phyloP scores from a whole-genome alignment of 1,140 invertebrate species.

The Microplitis demolitor region DNA sequence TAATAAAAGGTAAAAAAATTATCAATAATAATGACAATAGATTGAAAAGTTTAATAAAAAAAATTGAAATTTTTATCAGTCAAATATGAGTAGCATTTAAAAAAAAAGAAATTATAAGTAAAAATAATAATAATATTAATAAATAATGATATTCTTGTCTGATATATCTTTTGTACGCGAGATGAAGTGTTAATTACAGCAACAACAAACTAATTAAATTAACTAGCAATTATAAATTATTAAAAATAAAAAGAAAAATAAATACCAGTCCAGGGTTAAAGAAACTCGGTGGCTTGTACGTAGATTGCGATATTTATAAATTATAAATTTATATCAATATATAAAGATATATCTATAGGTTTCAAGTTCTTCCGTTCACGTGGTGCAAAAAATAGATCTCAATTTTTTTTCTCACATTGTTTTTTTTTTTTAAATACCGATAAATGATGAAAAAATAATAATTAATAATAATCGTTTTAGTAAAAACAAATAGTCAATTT shows the following conservation, averaged over 20 bases:
- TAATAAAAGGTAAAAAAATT: constrained; percentile 27
- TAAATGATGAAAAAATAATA: too few relatives aligned
- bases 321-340: background rate
- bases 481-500: background rate
- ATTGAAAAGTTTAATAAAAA: background rate
- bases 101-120: background rate
- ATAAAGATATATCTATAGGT: background rate
- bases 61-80: background rate
- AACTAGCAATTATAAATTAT: background rate
- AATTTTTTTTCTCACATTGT: too few relatives aligned
- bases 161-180: constrained; percentile 28
- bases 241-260: constrained; percentile 1
- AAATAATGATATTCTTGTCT: constrained; percentile 13
- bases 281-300: constrained; percentile 28
- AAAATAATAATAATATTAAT: background rate
- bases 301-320: constrained; percentile 11
- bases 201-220: background rate
- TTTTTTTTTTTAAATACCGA: background rate
- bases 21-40: constrained; percentile 27
- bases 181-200: constrained; percentile 10
- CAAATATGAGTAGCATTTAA: background rate
- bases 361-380: constrained; percentile 27
- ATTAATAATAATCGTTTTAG: too few relatives aligned
- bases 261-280: constrained; percentile 32
- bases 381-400: background rate